A percentile compares a stretch with the other conserved stretches of the same genome.
Evolutionary conservation across 2,888 invertebrate species (phyloP).

Genomic region (Lasioglossum lativentre): DNA sequence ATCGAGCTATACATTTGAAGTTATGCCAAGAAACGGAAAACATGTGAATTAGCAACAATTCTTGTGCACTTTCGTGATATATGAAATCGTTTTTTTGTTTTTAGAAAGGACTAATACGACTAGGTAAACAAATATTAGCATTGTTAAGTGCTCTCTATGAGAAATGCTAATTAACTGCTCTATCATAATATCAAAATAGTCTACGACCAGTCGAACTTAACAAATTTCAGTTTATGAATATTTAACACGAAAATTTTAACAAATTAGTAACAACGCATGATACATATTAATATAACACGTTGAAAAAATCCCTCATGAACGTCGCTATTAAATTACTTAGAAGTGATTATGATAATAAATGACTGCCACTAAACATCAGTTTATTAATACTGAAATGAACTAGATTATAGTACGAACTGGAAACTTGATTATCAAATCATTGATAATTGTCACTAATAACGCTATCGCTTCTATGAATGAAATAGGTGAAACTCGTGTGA

Average conservation of each 20-base stretch:
- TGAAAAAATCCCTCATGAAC: not conserved
- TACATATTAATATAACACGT: not conserved
- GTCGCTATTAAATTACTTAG: not conserved
- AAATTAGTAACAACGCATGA: not conserved
- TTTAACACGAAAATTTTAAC: not conserved
- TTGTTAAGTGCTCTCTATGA: too few species aligned
- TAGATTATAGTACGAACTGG: not conserved
- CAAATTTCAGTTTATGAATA: not conserved
- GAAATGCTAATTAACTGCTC: not conserved
- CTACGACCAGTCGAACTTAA: not conserved
- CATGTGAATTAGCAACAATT: not conserved
- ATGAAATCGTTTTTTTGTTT: not conserved
- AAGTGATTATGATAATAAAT: not conserved
- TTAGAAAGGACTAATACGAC: not conserved
- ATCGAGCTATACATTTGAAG: not conserved
- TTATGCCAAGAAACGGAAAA: not conserved
- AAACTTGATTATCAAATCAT: not conserved
- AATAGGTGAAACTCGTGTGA: not conserved
- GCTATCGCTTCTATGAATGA: not conserved
- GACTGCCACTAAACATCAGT: not conserved
- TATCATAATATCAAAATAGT: not conserved
- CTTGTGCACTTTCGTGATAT: not conserved
- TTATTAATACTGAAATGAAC: not conserved
- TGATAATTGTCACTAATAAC: not conserved
- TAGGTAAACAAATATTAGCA: too few species aligned